phyloP scores from a whole-genome alignment of 2,113 vertebrate genomes.

The Myxocyprinus asiaticus region DNA sequence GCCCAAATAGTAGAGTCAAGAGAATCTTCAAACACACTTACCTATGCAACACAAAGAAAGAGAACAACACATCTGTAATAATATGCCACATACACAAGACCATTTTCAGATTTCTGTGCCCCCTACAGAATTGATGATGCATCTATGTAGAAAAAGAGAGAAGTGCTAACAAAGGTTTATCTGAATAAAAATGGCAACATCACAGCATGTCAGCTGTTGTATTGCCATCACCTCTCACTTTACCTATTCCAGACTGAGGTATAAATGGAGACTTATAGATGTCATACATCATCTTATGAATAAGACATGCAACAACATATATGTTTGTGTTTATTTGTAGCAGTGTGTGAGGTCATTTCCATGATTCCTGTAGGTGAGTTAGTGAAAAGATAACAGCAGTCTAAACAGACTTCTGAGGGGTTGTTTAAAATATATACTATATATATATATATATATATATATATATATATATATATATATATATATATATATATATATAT shows the following conservation, averaged over 20 bases:
- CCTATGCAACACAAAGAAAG: neutral
- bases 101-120: neutral
- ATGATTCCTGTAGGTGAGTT: neutral
- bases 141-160: neutral
- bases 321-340: neutral
- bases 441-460: no score
- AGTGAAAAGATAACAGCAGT: neutral
- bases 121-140: slow-evolving; percentile 28
- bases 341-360: neutral
- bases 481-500: no score
- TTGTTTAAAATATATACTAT: no score
- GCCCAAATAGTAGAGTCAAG: slow-evolving; percentile 38
- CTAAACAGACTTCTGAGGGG: neutral
- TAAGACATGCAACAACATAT: slow-evolving; percentile 32
- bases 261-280: slow-evolving; percentile 15
- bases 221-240: slow-evolving; percentile 5
- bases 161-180: slow-evolving; percentile 40
- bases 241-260: neutral
- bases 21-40: slow-evolving; percentile 28
- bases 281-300: slow-evolving; percentile 30
- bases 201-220: slow-evolving; percentile 38
- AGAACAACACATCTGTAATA: slow-evolving; percentile 17
- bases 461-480: no score
- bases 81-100: slow-evolving; percentile 13
- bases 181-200: slow-evolving; percentile 49